Evolutionary conservation across 2,113 vertebrate species (phyloP).

Genomic region (Blennius ocellaris): DNA sequence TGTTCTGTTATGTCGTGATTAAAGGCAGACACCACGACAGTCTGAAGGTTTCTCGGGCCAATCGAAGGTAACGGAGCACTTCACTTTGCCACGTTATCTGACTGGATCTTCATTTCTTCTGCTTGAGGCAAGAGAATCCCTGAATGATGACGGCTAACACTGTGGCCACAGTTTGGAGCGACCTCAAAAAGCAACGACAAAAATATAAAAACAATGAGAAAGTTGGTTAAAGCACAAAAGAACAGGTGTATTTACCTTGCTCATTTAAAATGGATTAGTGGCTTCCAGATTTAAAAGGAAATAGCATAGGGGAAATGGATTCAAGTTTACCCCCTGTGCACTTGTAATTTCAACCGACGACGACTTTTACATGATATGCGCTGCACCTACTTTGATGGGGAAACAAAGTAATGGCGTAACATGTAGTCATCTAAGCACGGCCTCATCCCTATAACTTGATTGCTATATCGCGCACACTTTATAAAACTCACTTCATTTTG

Average conservation of each 20-base stretch:
- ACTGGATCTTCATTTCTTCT: too few species aligned
- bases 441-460: slow-evolving; percentile 31
- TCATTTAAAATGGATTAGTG: not conserved
- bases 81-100: too few species aligned
- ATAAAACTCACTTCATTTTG: slow-evolving; percentile 52
- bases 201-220: not conserved
- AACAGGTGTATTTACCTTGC: not conserved
- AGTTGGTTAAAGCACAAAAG: slow-evolving; percentile 1
- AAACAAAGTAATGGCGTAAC: not conserved
- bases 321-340: not conserved
- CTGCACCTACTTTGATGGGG: not conserved
- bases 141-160: too few species aligned
- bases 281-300: not conserved
- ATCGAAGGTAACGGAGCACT: too few species aligned
- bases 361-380: not conserved
- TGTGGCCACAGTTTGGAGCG: not conserved
- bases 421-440: not conserved
- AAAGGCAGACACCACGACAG: too few species aligned
- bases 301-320: not conserved
- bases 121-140: too few species aligned
- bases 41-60: too few species aligned
- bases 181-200: not conserved
- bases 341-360: too few species aligned
- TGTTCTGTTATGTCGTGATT: too few species aligned
- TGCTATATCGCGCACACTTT: slow-evolving; percentile 43